These are phyloP conservation scores for Myodes glareolus DNA, from an alignment of 2,113 vertebrate species.

Conservation along the genomic window DNA sequence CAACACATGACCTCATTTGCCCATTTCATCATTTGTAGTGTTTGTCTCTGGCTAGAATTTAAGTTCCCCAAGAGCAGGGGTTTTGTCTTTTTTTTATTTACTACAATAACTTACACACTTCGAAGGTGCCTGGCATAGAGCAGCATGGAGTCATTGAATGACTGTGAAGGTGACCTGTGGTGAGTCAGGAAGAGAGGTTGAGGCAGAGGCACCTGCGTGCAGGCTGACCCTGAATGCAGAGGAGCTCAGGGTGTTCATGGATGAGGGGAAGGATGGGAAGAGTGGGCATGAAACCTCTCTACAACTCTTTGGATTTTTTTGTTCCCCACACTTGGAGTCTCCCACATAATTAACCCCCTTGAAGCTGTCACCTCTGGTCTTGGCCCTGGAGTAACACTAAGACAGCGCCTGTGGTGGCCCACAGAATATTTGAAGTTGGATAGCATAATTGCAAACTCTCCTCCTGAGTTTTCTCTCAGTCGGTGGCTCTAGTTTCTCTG, in stretches of 20 bases:
- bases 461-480: neutral
- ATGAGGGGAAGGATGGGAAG: neutral
- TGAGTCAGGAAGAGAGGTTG: neutral
- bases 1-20: neutral
- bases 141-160: neutral
- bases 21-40: neutral
- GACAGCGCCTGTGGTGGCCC: neutral
- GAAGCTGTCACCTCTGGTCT: neutral
- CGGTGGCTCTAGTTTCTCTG: neutral
- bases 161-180: neutral
- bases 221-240: neutral
- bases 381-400: neutral
- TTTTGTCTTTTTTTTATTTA: neutral
- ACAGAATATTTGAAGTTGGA: neutral
- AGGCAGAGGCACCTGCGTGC: neutral
- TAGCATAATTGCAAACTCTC: neutral
- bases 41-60: conserved; percentile 20
- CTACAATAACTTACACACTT: neutral
- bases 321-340: neutral
- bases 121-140: neutral
- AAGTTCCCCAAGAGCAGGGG: neutral
- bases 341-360: neutral
- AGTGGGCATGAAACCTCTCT: neutral
- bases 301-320: neutral
- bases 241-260: neutral